Base-by-base conservation (phyloP, 2,113 vertebrate genomes). In the Chionodraco myersi region DNA sequence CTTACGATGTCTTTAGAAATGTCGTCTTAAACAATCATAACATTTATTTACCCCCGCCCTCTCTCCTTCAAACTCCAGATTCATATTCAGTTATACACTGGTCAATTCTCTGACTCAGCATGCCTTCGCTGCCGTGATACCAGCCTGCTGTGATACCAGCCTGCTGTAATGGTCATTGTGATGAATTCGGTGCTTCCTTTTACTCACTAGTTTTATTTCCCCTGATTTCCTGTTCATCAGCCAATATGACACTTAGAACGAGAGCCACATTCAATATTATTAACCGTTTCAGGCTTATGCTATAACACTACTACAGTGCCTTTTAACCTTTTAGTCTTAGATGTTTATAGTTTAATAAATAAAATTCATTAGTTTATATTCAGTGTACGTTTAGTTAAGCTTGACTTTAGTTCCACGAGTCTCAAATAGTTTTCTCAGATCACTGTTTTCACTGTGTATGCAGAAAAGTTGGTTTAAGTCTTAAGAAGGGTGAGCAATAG, bases 141-240 rank as follows among this genome's bases (percentile, higher is more conserved):
- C 74, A 92, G 21, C 21, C 83, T 85, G 78, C 67, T 77, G 67
- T 72, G 63, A 81, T 86, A 64, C 92, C 74, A 92, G 93, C 93
- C 94, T 95, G 94, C 93, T 95, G 93, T 93, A 83, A 92, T 93
- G 92, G 84, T 90, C 89, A 80, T 84, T 74, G 58, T 73, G 76
- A 76, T 83, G 23, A 72, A 75, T 77, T 41, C 64, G 26, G 21
- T 16, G 49, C 6, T 75, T 23, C 34, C 65, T 80, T 69, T 69
- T 30, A 62, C 30, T 72, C 23, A 53, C 8, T 59, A 36, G 36
- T 77, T 78, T 72, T 67, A 41, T 64, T 71, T 75, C 23, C 65
- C 23, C 12, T 36, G 16, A 67, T 84, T 82, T 76, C 52, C 72
- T 34, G 23, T 21, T 72, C 58, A 54, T 73, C 36, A 72, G 74